Conservation (phyloP, 2,888 invertebrate genomes). For the Drosophila anomelani region DNA sequence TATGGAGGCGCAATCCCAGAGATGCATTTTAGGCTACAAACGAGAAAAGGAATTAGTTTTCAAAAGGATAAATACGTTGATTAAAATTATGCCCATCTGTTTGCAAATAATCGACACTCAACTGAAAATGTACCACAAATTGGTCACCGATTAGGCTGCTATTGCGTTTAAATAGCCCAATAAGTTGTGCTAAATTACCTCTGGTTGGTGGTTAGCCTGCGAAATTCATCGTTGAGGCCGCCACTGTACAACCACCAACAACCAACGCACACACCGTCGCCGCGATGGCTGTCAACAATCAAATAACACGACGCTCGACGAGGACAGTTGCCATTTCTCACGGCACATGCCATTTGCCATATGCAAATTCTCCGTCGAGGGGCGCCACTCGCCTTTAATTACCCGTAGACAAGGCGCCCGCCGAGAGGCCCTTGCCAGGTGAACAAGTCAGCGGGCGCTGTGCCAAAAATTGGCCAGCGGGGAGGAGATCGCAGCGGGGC, state of each 20-base stretch:
- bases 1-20: constrained; percentile 43
- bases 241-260: constrained; percentile 36
- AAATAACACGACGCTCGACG: constrained; percentile 65
- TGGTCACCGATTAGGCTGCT: constrained; percentile 6
- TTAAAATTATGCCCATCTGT: background rate
- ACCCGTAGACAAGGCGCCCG: constrained; percentile 69
- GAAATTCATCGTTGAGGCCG: constrained; percentile 31
- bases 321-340: constrained; percentile 70
- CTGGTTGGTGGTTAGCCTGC: constrained; percentile 27
- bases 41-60: background rate
- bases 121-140: background rate
- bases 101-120: background rate
- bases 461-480: constrained; percentile 60
- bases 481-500: constrained; percentile 2
- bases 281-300: constrained; percentile 61
- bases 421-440: constrained; percentile 41
- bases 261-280: constrained; percentile 6
- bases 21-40: constrained; percentile 1
- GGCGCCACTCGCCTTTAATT: constrained; percentile 60
- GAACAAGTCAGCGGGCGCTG: constrained; percentile 67
- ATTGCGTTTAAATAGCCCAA: constrained; percentile 20
- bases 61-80: background rate
- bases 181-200: constrained; percentile 53
- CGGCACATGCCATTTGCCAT: constrained; percentile 59
- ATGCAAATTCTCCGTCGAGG: constrained; percentile 63